These are phyloP conservation scores for Lamprotornis superbus DNA, from an alignment of 2,113 vertebrate species.

Conservation along the genomic window DNA sequence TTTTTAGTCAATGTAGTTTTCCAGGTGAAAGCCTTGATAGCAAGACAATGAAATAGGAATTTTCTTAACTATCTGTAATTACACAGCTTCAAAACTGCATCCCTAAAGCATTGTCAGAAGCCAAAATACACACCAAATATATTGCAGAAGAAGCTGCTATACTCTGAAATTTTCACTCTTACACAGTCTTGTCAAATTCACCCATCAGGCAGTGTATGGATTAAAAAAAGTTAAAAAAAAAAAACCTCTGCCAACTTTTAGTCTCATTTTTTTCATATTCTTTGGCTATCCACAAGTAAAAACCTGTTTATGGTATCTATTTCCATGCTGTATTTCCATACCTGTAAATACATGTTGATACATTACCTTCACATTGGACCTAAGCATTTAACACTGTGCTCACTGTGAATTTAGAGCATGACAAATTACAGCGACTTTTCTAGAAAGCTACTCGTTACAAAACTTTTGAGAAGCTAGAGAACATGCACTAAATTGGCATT, in stretches of 20 bases:
- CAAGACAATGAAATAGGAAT: neutral
- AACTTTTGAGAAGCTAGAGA: neutral
- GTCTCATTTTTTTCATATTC: neutral
- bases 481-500: neutral
- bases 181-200: neutral
- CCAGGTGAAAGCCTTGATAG: neutral
- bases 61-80: neutral
- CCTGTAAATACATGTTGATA: neutral
- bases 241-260: neutral
- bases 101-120: neutral
- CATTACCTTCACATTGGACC: neutral
- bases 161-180: neutral
- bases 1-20: neutral
- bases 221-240: neutral
- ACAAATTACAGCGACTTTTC: neutral
- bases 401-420: neutral
- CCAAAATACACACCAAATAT: neutral
- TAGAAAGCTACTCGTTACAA: neutral
- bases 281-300: neutral
- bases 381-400: neutral
- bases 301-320: neutral
- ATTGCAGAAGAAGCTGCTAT: neutral
- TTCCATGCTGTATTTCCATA: neutral
- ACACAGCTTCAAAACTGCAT: neutral
- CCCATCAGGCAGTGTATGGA: neutral